These are phyloP conservation scores for Champsocephalus esox DNA, from an alignment of 2,797 vertebrate genomes.

Conservation along the genomic window DNA sequence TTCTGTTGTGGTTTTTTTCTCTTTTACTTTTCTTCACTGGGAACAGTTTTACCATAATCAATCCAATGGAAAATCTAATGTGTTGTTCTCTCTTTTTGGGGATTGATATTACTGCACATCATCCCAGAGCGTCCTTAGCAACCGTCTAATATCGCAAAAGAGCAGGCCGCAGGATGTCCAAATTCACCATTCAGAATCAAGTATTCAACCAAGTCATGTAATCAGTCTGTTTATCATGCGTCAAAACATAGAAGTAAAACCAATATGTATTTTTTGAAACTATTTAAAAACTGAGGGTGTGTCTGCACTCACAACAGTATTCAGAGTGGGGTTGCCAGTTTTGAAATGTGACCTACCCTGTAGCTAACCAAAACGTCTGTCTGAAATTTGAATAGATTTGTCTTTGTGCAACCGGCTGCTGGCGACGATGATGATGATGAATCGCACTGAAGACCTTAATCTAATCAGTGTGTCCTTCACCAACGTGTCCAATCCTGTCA, in stretches of 20 bases:
- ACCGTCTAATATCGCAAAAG: too few relatives aligned
- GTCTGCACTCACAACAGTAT: background rate
- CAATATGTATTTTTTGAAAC: background rate
- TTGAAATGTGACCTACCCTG: background rate
- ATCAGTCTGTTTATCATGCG: background rate
- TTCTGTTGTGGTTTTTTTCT: too few relatives aligned
- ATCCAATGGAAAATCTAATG: too few relatives aligned
- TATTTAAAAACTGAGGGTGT: background rate
- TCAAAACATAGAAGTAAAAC: background rate
- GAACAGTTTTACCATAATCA: too few relatives aligned
- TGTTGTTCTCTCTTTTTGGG: too few relatives aligned
- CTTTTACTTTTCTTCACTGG: too few relatives aligned
- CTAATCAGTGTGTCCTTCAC: constrained; percentile 18
- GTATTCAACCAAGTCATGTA: background rate
- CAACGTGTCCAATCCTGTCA: constrained; percentile 14
- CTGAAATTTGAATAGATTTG: background rate
- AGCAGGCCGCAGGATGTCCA: too few relatives aligned
- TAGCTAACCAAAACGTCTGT: background rate
- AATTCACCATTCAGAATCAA: too few relatives aligned
- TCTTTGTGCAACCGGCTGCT: constrained; percentile 4
- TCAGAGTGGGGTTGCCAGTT: background rate
- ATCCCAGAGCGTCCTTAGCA: too few relatives aligned
- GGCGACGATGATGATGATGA: background rate
- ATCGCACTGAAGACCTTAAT: background rate
- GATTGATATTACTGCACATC: too few relatives aligned